Conservation (phyloP, 2,797 vertebrate species). For the Cossypha dichroa region DNA sequence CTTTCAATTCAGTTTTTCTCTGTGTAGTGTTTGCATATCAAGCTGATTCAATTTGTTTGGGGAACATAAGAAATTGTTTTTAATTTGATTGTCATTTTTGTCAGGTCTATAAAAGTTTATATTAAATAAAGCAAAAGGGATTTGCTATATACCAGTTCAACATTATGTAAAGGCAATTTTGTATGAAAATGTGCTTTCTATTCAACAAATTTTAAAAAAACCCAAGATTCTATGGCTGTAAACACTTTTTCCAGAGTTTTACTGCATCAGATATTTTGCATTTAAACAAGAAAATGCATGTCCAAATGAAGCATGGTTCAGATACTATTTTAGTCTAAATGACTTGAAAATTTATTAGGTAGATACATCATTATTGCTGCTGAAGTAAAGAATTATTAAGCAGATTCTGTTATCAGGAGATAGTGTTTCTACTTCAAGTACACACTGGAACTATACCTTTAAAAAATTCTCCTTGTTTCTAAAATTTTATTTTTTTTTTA, state of each 20-base stretch:
- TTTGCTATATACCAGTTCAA: background rate
- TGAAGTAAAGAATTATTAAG: background rate
- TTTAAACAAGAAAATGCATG: background rate
- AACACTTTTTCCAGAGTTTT: background rate
- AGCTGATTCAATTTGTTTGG: background rate
- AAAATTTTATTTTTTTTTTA: background rate
- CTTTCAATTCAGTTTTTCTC: background rate
- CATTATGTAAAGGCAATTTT: background rate
- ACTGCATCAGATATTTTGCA: background rate
- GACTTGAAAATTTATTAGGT: background rate
- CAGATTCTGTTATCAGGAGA: background rate
- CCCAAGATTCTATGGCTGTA: background rate
- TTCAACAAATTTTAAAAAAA: background rate
- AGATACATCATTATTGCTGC: background rate
- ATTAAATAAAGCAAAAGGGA: conserved; percentile 31
- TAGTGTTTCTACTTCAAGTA: background rate
- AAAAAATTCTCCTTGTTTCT: background rate
- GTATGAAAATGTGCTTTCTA: background rate
- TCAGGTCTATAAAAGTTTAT: conserved; percentile 6
- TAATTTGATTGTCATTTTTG: conserved; percentile 38
- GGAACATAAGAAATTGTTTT: background rate
- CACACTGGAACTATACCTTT: background rate
- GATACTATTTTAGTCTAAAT: background rate
- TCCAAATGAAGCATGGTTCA: background rate
- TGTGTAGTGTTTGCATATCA: background rate